phyloP scores from a whole-genome alignment of 1,140 invertebrate species.

The Gonatopus flavifemur region DNA sequence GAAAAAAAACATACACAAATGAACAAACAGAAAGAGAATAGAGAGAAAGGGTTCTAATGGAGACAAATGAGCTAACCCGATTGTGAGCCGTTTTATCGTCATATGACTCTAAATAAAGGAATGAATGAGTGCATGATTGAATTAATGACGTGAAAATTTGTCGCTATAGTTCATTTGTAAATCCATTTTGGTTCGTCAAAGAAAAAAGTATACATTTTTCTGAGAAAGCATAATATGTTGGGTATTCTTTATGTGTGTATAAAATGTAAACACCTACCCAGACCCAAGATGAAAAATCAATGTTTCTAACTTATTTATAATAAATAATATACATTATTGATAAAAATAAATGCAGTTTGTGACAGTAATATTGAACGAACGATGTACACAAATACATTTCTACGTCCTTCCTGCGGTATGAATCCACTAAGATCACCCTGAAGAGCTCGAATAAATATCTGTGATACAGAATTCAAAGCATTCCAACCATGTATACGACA shows the following conservation, averaged over 20 bases:
- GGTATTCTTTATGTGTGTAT: conserved; percentile 55
- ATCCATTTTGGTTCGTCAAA: conserved; percentile 60
- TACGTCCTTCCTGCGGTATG: too few species aligned
- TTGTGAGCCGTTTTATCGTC: too few species aligned
- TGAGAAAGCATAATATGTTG: conserved; percentile 50
- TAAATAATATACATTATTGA: conserved; percentile 58
- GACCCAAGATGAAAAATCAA: conserved; percentile 50
- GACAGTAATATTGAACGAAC: conserved; percentile 41
- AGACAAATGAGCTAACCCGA: too few species aligned
- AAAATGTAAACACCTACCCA: conserved; percentile 56
- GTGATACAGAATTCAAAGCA: too few species aligned
- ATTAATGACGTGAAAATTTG: conserved; percentile 41
- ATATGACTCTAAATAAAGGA: conserved; percentile 15
- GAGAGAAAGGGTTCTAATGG: conserved; percentile 17
- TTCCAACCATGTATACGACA: too few species aligned
- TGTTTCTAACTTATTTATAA: conserved; percentile 60
- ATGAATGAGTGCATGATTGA: conserved; percentile 2
- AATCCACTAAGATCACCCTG: too few species aligned
- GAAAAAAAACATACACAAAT: conserved; percentile 14
- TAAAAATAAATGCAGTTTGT: conserved; percentile 53
- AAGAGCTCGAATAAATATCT: too few species aligned
- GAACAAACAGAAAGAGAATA: conserved; percentile 1
- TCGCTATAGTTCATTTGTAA: conserved; percentile 61
- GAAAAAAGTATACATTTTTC: conserved; percentile 58
- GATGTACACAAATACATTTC: too few species aligned